Evolutionary conservation across 2,113 vertebrate species (phyloP), one percentile per base, ranked within the genome.

Genomic region (Mesembrinibis cayennensis): DNA sequence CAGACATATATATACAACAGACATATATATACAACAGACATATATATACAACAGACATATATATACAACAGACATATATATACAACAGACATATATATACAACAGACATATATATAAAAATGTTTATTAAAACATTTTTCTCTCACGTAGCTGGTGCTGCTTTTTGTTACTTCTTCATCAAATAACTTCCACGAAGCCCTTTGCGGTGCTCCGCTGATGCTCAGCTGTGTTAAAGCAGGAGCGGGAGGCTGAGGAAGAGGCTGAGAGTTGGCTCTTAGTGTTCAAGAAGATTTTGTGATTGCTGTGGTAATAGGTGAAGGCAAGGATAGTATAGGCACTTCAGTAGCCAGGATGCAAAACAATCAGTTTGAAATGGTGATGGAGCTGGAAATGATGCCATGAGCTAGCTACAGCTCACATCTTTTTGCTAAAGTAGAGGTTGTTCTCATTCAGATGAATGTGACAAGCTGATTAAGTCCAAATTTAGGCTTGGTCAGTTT

Each of bases 401-500:
- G 67, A 89, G 29, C 50, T n/a, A 36, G 44, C 62, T 88, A 13
- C 16, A 23, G 14, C 17, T 69, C 26, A 17, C 4, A 5, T 40
- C 21, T 78, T 55, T 66, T 61, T 23, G 5, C 27, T 40, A 18
- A 70, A 44, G 50, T 7, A 16, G 25, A 59, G 9, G 20, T 40
- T 0, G 5, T 45, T 58, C 36, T 80, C 0, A 0, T 42, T 81
- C 42, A 53, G 29, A 20, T 0, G 1, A 80, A n/a, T 2, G 3
- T 19, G 15, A 52, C 15, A 18, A 61, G 32, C 53, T 45, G 25
- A n/a, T 74, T 34, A 85, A 80, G 27, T 27, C 71, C n/a, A 27
- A n/a, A 49, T n/a, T 34, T 61, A 72, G 52, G 7, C 29, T 69
- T 67, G n/a, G 27, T 36, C 52, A 23, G 30, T 47, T 32, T 62